These are phyloP conservation scores for Panurus biarmicus DNA, from an alignment of 2,113 vertebrate genomes.

Conservation along the genomic window DNA sequence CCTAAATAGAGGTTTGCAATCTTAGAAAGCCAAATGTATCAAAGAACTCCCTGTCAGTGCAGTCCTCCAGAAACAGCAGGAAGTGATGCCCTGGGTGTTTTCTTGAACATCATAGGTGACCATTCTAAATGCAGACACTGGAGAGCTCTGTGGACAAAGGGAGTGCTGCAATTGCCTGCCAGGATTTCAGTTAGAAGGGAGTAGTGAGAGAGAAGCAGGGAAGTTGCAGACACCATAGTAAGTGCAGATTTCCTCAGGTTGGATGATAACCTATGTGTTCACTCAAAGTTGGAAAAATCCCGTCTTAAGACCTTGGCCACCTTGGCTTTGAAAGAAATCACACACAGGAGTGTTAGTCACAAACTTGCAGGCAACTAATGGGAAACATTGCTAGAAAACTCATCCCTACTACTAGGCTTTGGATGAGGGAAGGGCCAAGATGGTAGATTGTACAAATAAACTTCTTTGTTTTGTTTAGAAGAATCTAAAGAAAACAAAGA, in stretches of 20 bases:
- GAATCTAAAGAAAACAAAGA: no score
- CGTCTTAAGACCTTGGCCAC: not conserved
- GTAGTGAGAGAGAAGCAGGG: not conserved
- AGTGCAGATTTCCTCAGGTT: not conserved
- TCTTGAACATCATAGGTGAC: not conserved
- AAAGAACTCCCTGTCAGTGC: not conserved
- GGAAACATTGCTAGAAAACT: not conserved
- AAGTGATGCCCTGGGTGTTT: not conserved
- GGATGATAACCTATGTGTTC: not conserved
- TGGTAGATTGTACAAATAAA: not conserved
- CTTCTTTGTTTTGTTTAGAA: not conserved
- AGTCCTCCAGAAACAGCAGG: not conserved
- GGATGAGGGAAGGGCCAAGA: not conserved
- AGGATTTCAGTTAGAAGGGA: not conserved
- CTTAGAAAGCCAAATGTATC: not conserved
- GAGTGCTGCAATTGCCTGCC: not conserved
- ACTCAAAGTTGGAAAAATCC: not conserved
- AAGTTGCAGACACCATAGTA: not conserved
- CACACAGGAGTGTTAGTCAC: accelerated
- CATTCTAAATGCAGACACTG: not conserved
- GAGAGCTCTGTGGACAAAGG: not conserved
- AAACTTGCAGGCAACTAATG: not conserved
- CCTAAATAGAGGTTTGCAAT: not conserved
- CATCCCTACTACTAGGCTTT: not conserved
- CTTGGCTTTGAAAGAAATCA: not conserved